phyloP scores from a whole-genome alignment of 1,140 invertebrate genomes.

The Geopemphigus sp. region DNA sequence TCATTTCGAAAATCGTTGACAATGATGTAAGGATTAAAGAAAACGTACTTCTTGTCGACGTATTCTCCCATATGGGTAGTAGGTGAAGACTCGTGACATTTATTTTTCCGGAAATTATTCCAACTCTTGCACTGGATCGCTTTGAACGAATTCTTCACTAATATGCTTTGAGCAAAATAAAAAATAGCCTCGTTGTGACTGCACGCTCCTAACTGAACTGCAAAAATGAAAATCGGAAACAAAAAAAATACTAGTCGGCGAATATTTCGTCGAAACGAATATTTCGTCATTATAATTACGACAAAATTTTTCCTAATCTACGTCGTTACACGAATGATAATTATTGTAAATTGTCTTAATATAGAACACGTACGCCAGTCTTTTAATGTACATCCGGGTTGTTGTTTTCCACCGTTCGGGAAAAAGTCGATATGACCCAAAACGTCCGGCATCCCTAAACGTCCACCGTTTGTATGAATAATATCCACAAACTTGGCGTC shows the following conservation, averaged over 20 bases:
- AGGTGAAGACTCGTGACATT: not conserved
- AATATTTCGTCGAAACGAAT: no score
- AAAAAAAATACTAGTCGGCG: no score
- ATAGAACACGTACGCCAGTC: not conserved
- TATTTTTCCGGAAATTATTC: not conserved
- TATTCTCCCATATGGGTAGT: no score
- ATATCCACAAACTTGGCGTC: slow-evolving; percentile 73
- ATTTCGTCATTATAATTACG: no score
- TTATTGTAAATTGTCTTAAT: not conserved
- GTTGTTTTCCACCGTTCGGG: slow-evolving; percentile 54
- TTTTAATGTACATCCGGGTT: slow-evolving; percentile 54
- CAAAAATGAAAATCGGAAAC: not conserved
- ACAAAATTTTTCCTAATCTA: not conserved
- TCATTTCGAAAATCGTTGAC: no score
- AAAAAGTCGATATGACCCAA: slow-evolving; percentile 53
- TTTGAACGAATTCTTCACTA: not conserved
- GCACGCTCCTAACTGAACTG: not conserved
- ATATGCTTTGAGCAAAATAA: not conserved
- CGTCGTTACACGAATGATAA: not conserved
- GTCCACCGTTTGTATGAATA: slow-evolving; percentile 62
- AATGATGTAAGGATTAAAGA: no score
- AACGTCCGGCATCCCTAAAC: not conserved
- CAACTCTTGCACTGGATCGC: not conserved
- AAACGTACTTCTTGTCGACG: no score
- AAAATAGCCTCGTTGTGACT: not conserved